Base-by-base conservation (phyloP, 1,140 invertebrate species). In the Zelostemma sp. region DNA sequence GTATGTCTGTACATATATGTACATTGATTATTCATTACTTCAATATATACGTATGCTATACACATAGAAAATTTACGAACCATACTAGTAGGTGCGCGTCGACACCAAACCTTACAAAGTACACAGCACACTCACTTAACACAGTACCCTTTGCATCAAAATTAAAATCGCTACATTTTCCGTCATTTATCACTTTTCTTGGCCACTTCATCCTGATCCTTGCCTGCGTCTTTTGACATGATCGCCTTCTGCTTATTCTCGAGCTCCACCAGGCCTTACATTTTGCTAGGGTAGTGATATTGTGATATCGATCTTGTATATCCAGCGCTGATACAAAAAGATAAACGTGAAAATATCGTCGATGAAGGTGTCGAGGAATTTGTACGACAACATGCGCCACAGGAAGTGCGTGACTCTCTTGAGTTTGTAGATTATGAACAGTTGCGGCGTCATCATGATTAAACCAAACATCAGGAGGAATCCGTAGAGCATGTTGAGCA, bases 321-420 rank as follows among this genome's bases (percentile, higher is more conserved):
- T 98, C 92, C 95, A 99, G 54, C 95, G 90, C 87, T 99, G 98
- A 82, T 99, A 99, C 43, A 99, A 88, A 88, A 96, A 99, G 77
- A 99, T 97, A 79, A 98, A n/a, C n/a, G n/a, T 95, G 88, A 99
- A 99, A 19, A 99, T 96, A 87, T 99, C 94, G 88, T 99, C 97
- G 81, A 97, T 90, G 85, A 99, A 99, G 1, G 98, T 99, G 82
- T 99, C 99, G 12, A 99, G 89, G 81, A 98, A 99, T 88, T 99
- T 99, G 80, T 99, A 99, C 9, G 97, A 97, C 89, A 99, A 91
- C 97, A 99, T 99, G 53, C 98, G 88, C 97, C 98, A 99, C 1
- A 98, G 98, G 62, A 99, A 87, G 88, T 99, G 98, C 6, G 98
- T 97, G 0, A 99, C 97, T 14, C 97, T 99, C 81, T 99, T 99